Percentiles rank a stretch among this genome's conserved stretches.
Evolutionary conservation across 2,797 vertebrate genomes (phyloP).

Genomic region (Acridotheres tristis): DNA sequence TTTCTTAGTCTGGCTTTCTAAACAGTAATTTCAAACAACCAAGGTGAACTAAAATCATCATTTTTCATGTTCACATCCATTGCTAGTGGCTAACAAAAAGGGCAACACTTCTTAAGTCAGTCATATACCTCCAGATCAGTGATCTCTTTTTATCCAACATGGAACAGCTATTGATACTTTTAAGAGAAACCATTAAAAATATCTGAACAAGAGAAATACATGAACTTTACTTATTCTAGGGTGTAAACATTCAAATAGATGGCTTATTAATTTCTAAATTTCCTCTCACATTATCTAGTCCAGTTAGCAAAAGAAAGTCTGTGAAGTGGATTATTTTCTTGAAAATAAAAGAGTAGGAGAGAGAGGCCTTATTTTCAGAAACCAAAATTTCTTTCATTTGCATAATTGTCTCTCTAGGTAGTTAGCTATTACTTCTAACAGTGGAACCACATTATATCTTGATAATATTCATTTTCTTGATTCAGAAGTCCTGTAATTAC

Average conservation of each 20-base stretch:
- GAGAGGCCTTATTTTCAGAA: neutral
- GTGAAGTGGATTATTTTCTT: neutral
- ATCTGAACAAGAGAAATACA: neutral
- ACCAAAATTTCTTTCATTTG: constrained; percentile 37
- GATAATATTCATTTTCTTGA: constrained; percentile 14
- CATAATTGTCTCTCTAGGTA: constrained; percentile 31
- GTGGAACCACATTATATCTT: neutral
- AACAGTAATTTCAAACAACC: neutral
- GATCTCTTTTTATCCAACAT: neutral
- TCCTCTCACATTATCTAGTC: constrained; percentile 4
- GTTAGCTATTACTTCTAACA: constrained; percentile 36
- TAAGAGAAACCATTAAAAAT: neutral
- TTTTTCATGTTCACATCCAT: neutral
- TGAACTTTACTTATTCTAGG: neutral
- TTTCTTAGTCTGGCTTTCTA: neutral
- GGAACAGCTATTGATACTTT: neutral
- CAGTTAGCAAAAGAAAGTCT: neutral
- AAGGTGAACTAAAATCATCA: neutral
- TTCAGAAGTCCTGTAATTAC: constrained; percentile 40
- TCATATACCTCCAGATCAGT: neutral
- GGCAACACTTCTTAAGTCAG: neutral
- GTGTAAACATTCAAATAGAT: neutral
- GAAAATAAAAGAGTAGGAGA: neutral
- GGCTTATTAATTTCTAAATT: neutral
- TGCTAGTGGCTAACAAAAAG: neutral